Conservation (phyloP, 2,888 invertebrate species). For the Abrostola triplasia region DNA sequence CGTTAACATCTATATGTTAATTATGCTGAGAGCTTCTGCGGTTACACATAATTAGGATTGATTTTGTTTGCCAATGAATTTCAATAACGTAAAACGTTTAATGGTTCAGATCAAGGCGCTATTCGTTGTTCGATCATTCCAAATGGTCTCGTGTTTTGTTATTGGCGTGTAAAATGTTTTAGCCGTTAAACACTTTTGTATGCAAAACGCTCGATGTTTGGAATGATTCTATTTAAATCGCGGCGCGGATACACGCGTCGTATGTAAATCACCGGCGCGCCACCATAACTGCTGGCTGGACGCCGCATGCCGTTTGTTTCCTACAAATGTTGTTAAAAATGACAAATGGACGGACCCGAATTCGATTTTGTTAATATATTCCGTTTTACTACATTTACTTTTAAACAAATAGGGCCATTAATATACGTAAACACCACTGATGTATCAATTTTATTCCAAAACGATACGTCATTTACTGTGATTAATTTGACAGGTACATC, state of each 20-base stretch:
- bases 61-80: conserved; percentile 10
- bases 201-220: conserved; percentile 69
- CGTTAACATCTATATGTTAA: conserved; percentile 29
- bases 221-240: conserved; percentile 69
- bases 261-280: conserved; percentile 69
- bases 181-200: conserved; percentile 60
- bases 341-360: conserved; percentile 65
- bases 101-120: conserved; percentile 12
- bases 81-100: neutral
- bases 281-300: conserved; percentile 51
- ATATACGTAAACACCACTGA: conserved; percentile 57
- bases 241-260: conserved; percentile 54
- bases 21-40: conserved; percentile 25
- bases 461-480: neutral
- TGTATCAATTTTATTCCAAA: conserved; percentile 32
- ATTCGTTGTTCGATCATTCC: conserved; percentile 45
- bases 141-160: conserved; percentile 39
- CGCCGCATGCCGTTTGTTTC: conserved; percentile 52
- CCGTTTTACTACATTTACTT: conserved; percentile 31
- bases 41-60: conserved; percentile 16
- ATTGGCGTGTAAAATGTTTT: conserved; percentile 38
- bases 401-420: neutral
- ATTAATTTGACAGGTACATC: conserved; percentile 44
- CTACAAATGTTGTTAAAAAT: conserved; percentile 68
- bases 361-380: conserved; percentile 57